A percentile compares a stretch with the other conserved stretches of the same genome.
Evolutionary conservation across 2,113 vertebrate species (phyloP).

Genomic region (Phainopepla nitens): DNA sequence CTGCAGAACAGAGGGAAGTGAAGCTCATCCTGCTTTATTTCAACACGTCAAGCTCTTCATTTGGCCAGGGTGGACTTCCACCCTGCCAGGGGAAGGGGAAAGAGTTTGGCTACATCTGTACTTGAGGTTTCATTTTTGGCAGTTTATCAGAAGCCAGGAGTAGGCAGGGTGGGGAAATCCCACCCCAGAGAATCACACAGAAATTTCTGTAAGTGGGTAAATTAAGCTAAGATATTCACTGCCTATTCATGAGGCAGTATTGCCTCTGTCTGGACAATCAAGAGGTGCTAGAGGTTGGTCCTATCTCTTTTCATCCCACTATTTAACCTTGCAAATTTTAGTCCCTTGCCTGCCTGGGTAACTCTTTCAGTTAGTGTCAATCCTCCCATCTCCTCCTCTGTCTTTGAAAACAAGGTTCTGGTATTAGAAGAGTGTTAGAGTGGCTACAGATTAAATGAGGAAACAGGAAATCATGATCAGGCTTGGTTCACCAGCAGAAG

Average conservation of each 20-base stretch:
- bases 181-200: neutral
- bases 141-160: neutral
- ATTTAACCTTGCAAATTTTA: neutral
- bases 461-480: neutral
- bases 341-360: neutral
- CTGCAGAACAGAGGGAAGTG: neutral
- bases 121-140: neutral
- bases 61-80: neutral
- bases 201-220: neutral
- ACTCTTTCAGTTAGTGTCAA: neutral
- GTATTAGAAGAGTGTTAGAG: neutral
- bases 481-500: neutral
- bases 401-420: neutral
- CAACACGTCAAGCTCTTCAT: fast-evolving
- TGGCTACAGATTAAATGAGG: neutral
- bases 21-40: neutral
- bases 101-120: neutral
- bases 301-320: neutral
- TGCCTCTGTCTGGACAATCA: neutral
- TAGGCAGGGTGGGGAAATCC: neutral
- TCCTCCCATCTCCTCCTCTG: neutral
- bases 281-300: neutral
- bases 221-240: neutral
- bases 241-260: neutral
- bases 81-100: neutral